phyloP scores from a whole-genome alignment of 2,113 vertebrate species.

The Nesogale talazaci region DNA sequence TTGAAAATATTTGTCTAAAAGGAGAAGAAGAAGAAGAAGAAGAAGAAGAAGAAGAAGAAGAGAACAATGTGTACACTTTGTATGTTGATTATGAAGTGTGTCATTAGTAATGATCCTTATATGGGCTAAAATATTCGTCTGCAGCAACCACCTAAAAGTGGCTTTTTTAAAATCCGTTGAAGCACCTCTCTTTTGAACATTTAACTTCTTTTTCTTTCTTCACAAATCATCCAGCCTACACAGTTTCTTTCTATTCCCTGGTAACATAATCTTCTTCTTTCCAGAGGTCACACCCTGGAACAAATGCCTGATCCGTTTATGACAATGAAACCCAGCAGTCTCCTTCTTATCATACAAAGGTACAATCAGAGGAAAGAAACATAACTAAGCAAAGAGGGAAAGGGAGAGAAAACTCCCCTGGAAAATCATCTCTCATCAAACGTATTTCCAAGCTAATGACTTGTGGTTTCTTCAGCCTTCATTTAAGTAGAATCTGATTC shows the following conservation, averaged over 20 bases:
- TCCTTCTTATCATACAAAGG: constrained; percentile 46
- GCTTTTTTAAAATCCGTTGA: no score
- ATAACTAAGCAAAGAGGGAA: constrained; percentile 60
- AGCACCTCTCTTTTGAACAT: constrained; percentile 42
- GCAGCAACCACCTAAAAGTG: background rate
- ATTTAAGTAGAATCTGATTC: constrained; percentile 64
- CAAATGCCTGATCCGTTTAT: constrained; percentile 66
- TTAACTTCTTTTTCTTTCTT: constrained; percentile 59
- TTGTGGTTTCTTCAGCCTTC: constrained; percentile 71
- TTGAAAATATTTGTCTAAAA: background rate
- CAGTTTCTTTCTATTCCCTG: constrained; percentile 57
- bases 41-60: no score
- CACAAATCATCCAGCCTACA: constrained; percentile 52
- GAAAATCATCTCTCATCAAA: constrained; percentile 77
- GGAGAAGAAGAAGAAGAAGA: no score
- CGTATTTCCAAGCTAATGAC: constrained; percentile 70
- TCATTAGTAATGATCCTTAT: background rate
- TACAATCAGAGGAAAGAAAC: constrained; percentile 62
- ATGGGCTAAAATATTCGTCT: constrained; percentile 34
- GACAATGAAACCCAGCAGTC: constrained; percentile 58
- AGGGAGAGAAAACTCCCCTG: constrained; percentile 48
- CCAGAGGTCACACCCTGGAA: background rate
- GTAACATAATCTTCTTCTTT: constrained; percentile 47
- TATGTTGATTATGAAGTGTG: constrained; percentile 49
- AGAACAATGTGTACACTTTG: background rate